Evolutionary conservation across 2,113 vertebrate genomes (phyloP).

Genomic region (Pelodiscus sinensis): DNA sequence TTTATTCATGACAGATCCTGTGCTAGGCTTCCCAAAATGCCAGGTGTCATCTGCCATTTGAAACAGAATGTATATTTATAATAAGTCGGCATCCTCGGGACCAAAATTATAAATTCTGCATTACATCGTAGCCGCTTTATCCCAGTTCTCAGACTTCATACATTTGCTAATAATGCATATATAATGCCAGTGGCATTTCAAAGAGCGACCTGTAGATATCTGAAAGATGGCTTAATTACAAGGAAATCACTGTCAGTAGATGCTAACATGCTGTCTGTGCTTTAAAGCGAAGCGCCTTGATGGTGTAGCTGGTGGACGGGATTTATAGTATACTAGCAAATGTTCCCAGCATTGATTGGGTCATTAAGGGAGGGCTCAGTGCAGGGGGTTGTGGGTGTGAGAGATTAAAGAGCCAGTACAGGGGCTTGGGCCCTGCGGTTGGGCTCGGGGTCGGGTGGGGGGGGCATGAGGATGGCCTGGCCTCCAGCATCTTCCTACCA

Average conservation of each 20-base stretch:
- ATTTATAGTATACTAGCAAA: neutral
- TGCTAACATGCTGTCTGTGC: accelerated
- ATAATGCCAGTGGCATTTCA: conserved; percentile 33
- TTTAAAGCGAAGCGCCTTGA: neutral
- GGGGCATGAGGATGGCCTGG: too few species aligned
- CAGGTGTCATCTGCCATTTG: accelerated
- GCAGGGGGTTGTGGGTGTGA: too few species aligned
- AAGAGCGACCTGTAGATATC: neutral
- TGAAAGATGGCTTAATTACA: neutral
- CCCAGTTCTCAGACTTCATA: conserved; percentile 22
- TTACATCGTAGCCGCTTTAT: conserved; percentile 10
- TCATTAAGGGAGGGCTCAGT: too few species aligned
- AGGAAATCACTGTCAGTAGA: neutral
- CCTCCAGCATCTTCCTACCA: too few species aligned
- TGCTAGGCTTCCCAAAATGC: neutral
- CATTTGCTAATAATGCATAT: conserved; percentile 49
- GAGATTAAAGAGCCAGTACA: too few species aligned
- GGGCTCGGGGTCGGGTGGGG: too few species aligned
- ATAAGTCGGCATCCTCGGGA: neutral
- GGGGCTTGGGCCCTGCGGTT: too few species aligned
- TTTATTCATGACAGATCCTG: neutral
- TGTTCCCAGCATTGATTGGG: too few species aligned
- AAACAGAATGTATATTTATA: neutral
- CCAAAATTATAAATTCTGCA: neutral
- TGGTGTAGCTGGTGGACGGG: accelerated